Evolutionary conservation across 2,797 vertebrate genomes (phyloP).

Genomic region (Sciaenops ocellatus): DNA sequence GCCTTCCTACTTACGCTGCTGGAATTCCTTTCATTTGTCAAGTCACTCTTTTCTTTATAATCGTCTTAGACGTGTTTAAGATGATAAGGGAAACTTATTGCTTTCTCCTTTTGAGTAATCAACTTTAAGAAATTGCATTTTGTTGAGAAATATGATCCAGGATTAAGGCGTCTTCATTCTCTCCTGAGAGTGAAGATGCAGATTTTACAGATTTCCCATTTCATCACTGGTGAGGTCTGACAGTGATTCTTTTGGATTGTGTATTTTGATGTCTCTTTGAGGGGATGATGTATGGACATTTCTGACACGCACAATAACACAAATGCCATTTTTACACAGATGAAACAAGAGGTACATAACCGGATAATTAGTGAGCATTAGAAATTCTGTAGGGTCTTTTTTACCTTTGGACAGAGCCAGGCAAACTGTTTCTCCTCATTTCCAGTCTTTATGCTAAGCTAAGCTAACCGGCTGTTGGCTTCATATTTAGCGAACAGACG

Average conservation of each 20-base stretch:
- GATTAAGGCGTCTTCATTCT: conserved; percentile 62
- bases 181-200: conserved; percentile 41
- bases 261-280: not conserved
- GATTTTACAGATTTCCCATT: conserved; percentile 30
- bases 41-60: conserved; percentile 79
- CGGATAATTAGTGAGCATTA: not conserved
- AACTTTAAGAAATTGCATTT: conserved; percentile 78
- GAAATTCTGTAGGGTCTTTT: not conserved
- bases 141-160: conserved; percentile 78
- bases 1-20: conserved; percentile 60
- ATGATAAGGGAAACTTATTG: conserved; percentile 76
- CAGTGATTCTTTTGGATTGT: not conserved
- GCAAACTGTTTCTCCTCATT: not conserved
- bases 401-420: not conserved
- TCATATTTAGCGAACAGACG: not conserved
- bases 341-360: not conserved
- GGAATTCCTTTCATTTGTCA: conserved; percentile 85
- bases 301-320: not conserved
- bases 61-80: conserved; percentile 85
- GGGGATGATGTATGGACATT: not conserved
- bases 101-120: conserved; percentile 72
- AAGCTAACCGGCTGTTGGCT: not conserved
- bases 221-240: not conserved
- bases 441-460: not conserved
- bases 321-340: not conserved